Percentiles rank a stretch among this genome's conserved stretches.
These are phyloP conservation scores for Pegoplata infirma DNA, from an alignment of 2,888 invertebrate species.

Conservation along the genomic window DNA sequence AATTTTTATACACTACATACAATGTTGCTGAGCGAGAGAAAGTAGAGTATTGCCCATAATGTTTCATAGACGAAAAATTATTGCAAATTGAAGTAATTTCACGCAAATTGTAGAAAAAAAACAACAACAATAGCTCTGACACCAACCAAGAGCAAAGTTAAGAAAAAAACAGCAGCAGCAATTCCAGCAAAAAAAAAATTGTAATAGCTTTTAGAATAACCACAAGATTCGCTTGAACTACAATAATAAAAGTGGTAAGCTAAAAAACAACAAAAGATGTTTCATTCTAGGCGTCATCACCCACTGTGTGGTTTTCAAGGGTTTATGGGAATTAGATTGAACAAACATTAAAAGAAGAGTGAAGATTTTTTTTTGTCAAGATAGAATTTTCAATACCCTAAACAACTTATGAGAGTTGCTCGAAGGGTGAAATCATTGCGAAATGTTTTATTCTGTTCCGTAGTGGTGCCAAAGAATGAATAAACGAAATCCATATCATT, in stretches of 20 bases:
- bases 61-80: constrained; percentile 17
- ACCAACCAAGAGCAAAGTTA: constrained; percentile 2
- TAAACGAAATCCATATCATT: no score
- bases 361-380: not conserved
- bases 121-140: not conserved
- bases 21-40: no score
- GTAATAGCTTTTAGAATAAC: constrained; percentile 27
- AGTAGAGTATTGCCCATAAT: not conserved
- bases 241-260: constrained; percentile 54
- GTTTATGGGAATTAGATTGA: not conserved
- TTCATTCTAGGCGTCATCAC: constrained; percentile 29
- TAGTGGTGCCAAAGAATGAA: no score
- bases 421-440: no score
- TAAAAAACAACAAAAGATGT: constrained; percentile 24
- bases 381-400: not conserved
- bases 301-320: constrained; percentile 49
- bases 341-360: not conserved
- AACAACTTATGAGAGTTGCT: no score
- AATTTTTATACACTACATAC: constrained; percentile 2
- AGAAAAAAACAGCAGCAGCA: constrained; percentile 15
- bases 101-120: constrained; percentile 35
- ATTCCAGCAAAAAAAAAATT: constrained; percentile 20
- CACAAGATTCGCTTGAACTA: constrained; percentile 40
- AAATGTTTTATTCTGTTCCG: no score
- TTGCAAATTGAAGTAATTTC: constrained; percentile 51